Conservation (phyloP, 2,113 vertebrate genomes). For the Cettia cetti region DNA sequence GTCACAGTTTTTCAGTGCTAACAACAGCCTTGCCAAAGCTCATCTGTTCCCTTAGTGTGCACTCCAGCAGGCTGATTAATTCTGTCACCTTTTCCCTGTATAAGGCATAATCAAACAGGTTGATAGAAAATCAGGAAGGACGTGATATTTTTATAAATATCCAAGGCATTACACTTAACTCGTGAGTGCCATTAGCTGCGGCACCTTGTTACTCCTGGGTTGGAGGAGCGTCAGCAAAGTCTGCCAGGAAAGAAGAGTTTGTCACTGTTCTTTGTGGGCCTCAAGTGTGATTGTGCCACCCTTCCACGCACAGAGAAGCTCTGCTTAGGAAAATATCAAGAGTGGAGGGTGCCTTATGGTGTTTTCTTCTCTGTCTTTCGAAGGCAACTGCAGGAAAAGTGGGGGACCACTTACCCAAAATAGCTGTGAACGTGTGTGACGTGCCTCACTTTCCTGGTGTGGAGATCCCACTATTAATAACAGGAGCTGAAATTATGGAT, state of each 20-base stretch:
- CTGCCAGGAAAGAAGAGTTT: background rate
- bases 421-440: background rate
- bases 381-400: background rate
- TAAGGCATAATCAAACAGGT: background rate
- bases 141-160: background rate
- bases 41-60: background rate
- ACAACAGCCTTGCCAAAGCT: conserved; percentile 44
- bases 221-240: background rate
- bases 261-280: background rate
- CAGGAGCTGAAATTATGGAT: background rate
- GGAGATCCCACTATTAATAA: background rate
- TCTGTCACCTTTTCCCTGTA: background rate
- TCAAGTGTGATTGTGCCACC: background rate
- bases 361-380: conserved; percentile 9
- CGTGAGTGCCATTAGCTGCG: background rate
- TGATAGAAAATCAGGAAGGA: background rate
- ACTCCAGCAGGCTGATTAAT: conserved; percentile 43
- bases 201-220: background rate
- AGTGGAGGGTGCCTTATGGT: conserved; percentile 3
- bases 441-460: background rate
- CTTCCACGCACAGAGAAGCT: background rate
- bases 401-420: background rate
- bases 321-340: background rate
- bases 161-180: background rate
- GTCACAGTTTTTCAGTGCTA: conserved; percentile 3